Evolutionary conservation across 1,140 invertebrate species (phyloP), one percentile per base, ranked within the genome.

Genomic region (Euborellia annulipes): DNA sequence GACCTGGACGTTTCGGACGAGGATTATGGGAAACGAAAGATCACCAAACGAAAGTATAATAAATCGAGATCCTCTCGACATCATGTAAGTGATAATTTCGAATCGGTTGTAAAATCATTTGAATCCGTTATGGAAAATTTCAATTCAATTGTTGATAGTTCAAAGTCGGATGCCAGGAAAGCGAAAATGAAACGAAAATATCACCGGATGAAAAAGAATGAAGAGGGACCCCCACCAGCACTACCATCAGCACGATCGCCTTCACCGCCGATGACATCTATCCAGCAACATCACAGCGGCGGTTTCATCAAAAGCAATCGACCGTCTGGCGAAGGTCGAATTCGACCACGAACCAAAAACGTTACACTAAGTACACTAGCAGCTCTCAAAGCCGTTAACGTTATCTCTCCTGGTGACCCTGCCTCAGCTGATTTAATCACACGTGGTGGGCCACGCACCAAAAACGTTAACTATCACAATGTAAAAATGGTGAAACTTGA

Each of bases 211-310:
- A 60, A 58, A 14, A 59, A 65, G 40, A 59, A 64, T 3, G 56
- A 67, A 36, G 62, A 70, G 47, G 66, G 67, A 54, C 47, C 16
- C 55, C 63, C 47, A 52, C 56, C 17, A 49, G 62, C 52, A 34
- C 58, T 52, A 41, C 58, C 8, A 45, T 46, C 32, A 52, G 42
- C 51, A 6, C 34, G 54, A 9, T 50, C 66, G 2, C 62, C 68
- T 1, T 66, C 68, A 2, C 61, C 77, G 34, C 78, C 78, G 0
- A 74, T 76, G 52, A 82, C 81, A 78, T 81, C 81, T 49, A 78
- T 80, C 51, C 81, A 78, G 0, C 75, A 38, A 17, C 41, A 45
- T 14, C 4, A 4, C 62, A 65, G 7, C 60, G 60, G 32, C 65
- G 71, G 54, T 58, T 45, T 48, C 62, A 49, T 62, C 11, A 49